Percentiles rank a stretch among this genome's conserved stretches.
Evolutionary conservation across 30 jellyfish, hydroid and myxozoan genomes (phyloP).

Genomic region (Hydractinia echinata): DNA sequence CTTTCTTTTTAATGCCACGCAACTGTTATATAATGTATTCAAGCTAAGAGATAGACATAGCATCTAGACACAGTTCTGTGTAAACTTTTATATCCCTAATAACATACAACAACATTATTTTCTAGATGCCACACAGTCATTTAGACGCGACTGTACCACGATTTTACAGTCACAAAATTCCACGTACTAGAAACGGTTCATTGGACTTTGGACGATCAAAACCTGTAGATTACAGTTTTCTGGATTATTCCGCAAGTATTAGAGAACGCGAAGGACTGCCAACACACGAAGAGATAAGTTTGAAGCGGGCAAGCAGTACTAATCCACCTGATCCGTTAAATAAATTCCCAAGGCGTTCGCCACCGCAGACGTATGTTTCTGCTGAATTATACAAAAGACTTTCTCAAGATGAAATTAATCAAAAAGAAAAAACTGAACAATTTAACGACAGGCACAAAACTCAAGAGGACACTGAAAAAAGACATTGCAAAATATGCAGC

Average conservation of each 20-base stretch:
- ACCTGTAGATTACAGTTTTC: slow-evolving; percentile 19
- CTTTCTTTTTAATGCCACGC: too few relatives aligned
- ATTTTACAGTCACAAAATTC: slow-evolving; percentile 21
- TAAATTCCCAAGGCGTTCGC: background rate
- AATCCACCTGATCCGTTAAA: background rate
- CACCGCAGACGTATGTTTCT: background rate
- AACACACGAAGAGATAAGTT: background rate
- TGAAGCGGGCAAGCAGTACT: background rate
- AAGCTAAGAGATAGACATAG: too few relatives aligned
- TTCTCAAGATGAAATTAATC: background rate
- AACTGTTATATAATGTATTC: too few relatives aligned
- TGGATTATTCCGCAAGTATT: slow-evolving; percentile 16
- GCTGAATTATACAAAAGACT: slow-evolving; percentile 1
- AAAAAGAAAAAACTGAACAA: background rate
- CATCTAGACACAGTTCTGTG: too few relatives aligned
- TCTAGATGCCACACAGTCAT: slow-evolving; percentile 1
- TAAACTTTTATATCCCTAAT: too few relatives aligned
- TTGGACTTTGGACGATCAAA: slow-evolving; percentile 31
- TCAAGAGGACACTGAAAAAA: background rate
- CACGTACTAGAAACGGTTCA: slow-evolving; percentile 29
- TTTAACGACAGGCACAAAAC: background rate
- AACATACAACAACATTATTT: background rate
- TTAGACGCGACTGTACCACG: slow-evolving; percentile 16
- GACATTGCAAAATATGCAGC: slow-evolving; percentile 51
- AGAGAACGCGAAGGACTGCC: background rate